These are phyloP conservation scores for Julus scandinavius DNA, from an alignment of 2,888 invertebrate species.

Conservation along the genomic window DNA sequence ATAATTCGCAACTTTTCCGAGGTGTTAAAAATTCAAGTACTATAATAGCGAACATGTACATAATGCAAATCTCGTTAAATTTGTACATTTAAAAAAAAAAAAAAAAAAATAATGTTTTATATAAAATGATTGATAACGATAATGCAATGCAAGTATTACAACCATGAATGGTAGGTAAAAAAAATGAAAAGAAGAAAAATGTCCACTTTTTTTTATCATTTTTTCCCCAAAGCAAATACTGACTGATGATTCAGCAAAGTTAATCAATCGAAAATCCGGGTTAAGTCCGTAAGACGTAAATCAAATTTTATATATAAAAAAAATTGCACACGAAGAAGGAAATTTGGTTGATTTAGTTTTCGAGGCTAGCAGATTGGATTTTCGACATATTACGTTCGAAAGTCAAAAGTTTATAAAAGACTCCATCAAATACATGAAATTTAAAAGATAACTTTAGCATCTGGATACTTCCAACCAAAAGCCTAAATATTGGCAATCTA, in stretches of 20 bases:
- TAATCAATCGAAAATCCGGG: background rate
- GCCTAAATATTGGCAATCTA: no score
- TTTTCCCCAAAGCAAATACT: background rate
- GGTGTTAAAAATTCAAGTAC: no score
- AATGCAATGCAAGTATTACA: background rate
- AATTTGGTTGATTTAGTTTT: background rate
- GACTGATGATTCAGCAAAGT: conserved; percentile 24
- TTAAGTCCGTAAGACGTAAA: background rate
- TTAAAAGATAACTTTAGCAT: no score
- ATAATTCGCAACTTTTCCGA: no score
- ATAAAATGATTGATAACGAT: background rate
- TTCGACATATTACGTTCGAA: no score
- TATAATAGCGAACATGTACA: no score
- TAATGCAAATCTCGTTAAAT: no score
- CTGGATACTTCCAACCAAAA: no score
- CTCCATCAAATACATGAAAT: no score
- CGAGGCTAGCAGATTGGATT: background rate
- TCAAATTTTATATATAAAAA: background rate
- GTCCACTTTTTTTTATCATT: background rate
- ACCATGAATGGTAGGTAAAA: background rate
- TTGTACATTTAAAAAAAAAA: background rate
- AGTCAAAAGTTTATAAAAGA: no score
- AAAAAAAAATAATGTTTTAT: background rate
- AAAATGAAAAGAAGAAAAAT: background rate
- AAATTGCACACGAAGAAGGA: background rate